phyloP scores from a whole-genome alignment of 2,113 vertebrate species.

The Malurus elegans region DNA sequence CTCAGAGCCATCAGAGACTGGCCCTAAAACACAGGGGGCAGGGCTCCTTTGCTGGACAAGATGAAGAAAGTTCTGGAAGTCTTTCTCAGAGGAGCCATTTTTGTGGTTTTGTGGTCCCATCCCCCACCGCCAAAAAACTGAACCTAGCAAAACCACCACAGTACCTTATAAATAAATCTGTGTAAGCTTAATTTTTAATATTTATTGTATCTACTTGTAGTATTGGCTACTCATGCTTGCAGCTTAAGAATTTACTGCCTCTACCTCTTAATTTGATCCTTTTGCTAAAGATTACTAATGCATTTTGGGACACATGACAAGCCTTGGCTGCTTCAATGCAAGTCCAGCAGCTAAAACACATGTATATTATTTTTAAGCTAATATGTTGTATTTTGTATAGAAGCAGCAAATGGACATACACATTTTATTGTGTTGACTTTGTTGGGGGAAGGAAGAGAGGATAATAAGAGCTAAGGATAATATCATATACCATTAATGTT shows the following conservation, averaged over 20 bases:
- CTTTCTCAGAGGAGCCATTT: too few species aligned
- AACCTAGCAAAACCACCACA: too few species aligned
- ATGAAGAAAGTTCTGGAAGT: too few species aligned
- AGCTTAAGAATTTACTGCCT: not conserved
- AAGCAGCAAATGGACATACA: not conserved
- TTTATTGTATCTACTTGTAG: not conserved
- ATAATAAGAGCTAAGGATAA: not conserved
- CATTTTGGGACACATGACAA: not conserved
- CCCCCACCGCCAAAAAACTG: too few species aligned
- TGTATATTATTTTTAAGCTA: not conserved
- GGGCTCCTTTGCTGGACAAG: too few species aligned
- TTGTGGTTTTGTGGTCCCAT: too few species aligned
- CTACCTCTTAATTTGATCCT: not conserved
- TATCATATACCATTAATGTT: not conserved
- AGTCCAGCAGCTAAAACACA: not conserved
- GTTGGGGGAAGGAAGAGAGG: not conserved
- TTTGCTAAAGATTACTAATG: not conserved
- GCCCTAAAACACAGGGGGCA: too few species aligned
- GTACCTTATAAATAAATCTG: not conserved
- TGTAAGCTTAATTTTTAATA: not conserved
- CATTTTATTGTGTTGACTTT: not conserved
- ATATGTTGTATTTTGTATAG: not conserved
- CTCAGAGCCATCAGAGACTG: too few species aligned
- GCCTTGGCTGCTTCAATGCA: not conserved
- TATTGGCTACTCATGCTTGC: not conserved